phyloP scores from a whole-genome alignment of 2,113 vertebrate genomes.

The Aphyosemion australe region DNA sequence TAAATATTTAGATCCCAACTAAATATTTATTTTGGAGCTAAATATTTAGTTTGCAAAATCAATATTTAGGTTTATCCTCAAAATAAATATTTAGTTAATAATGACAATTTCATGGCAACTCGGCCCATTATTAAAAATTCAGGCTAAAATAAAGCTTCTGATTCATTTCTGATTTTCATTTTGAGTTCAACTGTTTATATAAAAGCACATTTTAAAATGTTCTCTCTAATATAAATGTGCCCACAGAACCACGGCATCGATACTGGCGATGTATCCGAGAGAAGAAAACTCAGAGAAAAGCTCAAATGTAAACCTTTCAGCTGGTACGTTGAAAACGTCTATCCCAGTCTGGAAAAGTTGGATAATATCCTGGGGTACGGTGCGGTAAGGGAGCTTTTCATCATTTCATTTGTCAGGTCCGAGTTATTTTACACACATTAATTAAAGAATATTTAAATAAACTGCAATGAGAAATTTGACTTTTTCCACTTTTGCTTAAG shows the following conservation, averaged over 20 bases:
- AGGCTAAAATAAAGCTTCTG: too few species aligned
- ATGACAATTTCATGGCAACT: too few species aligned
- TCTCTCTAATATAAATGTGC: neutral
- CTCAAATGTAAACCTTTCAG: slow-evolving; percentile 91
- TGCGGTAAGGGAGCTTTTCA: slow-evolving; percentile 47
- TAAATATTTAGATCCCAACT: too few species aligned
- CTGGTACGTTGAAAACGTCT: slow-evolving; percentile 93
- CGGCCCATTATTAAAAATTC: too few species aligned
- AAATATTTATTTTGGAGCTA: too few species aligned
- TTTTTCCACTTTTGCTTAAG: slow-evolving; percentile 20
- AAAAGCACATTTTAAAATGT: neutral
- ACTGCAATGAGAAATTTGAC: too few species aligned
- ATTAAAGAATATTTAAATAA: neutral
- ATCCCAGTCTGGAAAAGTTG: slow-evolving; percentile 78
- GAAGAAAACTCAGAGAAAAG: slow-evolving; percentile 83
- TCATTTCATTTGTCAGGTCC: neutral
- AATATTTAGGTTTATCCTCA: too few species aligned
- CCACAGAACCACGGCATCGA: slow-evolving; percentile 87
- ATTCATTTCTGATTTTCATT: neutral
- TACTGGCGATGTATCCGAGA: slow-evolving; percentile 88
- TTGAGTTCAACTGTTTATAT: neutral
- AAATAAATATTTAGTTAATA: too few species aligned
- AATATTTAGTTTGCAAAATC: too few species aligned
- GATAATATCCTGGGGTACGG: slow-evolving; percentile 61
- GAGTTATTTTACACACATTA: neutral